Conservation (phyloP, 37 sponge, comb jelly and placozoan genomes). For the Haliclona indistincta region DNA sequence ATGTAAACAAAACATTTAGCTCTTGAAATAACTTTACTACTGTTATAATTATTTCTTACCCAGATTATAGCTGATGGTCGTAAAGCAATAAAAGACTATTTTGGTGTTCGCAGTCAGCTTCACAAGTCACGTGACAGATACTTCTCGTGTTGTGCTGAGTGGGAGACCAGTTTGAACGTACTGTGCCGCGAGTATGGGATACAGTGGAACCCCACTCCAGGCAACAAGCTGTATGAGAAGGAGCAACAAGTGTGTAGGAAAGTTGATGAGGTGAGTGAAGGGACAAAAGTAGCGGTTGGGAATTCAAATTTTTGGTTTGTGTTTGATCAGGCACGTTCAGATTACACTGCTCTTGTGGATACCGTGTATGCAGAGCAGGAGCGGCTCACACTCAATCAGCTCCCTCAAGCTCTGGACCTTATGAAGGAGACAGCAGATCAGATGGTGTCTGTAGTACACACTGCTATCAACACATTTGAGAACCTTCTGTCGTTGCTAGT, state of each 20-base stretch:
- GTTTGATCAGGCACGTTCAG: conserved; percentile 13
- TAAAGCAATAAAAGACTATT: conserved; percentile 28
- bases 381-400: conserved; percentile 6
- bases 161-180: conserved; percentile 47
- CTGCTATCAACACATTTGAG: conserved; percentile 46
- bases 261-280: conserved; percentile 54
- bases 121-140: conserved; percentile 40
- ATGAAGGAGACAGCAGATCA: conserved; percentile 25
- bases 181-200: conserved; percentile 55
- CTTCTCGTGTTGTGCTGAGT: conserved; percentile 38
- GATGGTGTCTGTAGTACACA: conserved; percentile 57
- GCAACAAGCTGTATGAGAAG: conserved; percentile 64
- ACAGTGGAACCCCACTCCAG: conserved; percentile 44
- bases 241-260: conserved; percentile 28
- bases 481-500: conserved; percentile 12
- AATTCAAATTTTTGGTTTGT: too few relatives aligned
- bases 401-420: conserved; percentile 24
- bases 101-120: background rate
- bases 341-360: conserved; percentile 19
- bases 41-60: background rate
- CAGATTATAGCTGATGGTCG: conserved; percentile 17
- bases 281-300: too few relatives aligned
- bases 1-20: background rate
- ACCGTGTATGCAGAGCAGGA: conserved; percentile 14
- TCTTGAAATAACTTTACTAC: background rate